phyloP scores from a whole-genome alignment of 2,888 invertebrate species.

The Drosophila barbarae region DNA sequence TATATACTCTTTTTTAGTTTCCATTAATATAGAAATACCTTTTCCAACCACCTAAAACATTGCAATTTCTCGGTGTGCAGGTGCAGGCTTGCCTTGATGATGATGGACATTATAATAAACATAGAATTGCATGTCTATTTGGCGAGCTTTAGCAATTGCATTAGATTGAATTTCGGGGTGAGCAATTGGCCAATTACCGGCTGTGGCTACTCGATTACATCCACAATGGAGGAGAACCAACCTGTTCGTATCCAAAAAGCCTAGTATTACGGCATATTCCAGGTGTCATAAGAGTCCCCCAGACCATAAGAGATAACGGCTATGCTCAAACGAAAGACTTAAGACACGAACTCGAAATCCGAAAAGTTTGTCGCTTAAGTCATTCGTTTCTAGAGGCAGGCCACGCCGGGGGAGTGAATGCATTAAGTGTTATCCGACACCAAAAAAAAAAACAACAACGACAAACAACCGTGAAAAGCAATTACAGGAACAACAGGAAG shows the following conservation, averaged over 20 bases:
- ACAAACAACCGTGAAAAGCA: slow-evolving; percentile 28
- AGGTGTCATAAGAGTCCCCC: slow-evolving; percentile 20
- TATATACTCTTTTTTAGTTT: too few relatives aligned
- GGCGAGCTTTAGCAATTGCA: slow-evolving; percentile 4
- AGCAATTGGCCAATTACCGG: slow-evolving; percentile 24
- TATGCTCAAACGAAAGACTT: slow-evolving; percentile 52
- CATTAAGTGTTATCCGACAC: slow-evolving; percentile 32
- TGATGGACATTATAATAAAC: slow-evolving; percentile 7
- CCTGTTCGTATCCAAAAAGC: slow-evolving; percentile 15
- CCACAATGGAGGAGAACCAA: slow-evolving; percentile 14
- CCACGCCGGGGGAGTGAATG: slow-evolving; percentile 4
- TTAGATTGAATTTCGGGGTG: neutral
- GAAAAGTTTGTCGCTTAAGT: slow-evolving; percentile 31
- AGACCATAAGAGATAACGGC: slow-evolving; percentile 19
- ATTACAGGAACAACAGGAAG: slow-evolving; percentile 20
- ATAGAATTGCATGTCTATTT: neutral
- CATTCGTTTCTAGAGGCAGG: slow-evolving; percentile 20
- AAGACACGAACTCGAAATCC: slow-evolving; percentile 52
- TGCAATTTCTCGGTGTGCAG: neutral
- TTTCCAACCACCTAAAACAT: too few relatives aligned
- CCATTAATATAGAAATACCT: neutral
- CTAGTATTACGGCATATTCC: slow-evolving; percentile 32
- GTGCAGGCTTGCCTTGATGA: neutral
- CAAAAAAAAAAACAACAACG: neutral
- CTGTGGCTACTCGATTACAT: slow-evolving; percentile 2